phyloP scores from a whole-genome alignment of 2,113 vertebrate species.

The Melanerpes formicivorus region DNA sequence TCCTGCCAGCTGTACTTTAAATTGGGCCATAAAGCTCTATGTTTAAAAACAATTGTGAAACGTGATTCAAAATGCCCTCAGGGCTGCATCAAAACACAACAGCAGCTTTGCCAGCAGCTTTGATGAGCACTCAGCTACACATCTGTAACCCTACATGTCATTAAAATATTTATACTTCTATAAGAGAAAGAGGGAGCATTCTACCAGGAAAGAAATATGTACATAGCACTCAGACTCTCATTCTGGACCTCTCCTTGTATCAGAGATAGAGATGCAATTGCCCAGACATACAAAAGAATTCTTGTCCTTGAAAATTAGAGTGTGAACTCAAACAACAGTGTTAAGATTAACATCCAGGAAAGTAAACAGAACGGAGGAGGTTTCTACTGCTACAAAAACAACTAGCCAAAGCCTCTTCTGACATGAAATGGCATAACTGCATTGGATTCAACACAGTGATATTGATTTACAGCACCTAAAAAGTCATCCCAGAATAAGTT shows the following conservation, averaged over 20 bases:
- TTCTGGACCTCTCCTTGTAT: neutral
- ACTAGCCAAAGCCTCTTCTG: neutral
- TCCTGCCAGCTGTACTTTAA: conserved; percentile 50
- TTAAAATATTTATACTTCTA: neutral
- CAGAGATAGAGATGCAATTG: neutral
- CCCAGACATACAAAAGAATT: neutral
- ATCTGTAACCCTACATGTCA: neutral
- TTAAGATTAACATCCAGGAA: neutral
- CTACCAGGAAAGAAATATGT: neutral
- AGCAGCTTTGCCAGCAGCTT: neutral
- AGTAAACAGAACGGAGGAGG: neutral
- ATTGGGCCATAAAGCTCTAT: conserved; percentile 28
- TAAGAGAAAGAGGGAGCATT: neutral
- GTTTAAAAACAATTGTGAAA: conserved; percentile 20
- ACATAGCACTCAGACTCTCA: neutral
- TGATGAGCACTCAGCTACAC: neutral
- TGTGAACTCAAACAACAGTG: neutral
- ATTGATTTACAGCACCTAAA: neutral
- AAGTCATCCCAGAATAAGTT: neutral
- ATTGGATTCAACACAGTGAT: neutral
- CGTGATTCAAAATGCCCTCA: neutral
- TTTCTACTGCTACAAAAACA: neutral
- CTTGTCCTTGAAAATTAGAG: neutral
- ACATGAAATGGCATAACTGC: neutral
- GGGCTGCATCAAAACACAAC: neutral